These are phyloP conservation scores for Falcunculus frontatus DNA, from an alignment of 2,113 vertebrate genomes.

Conservation along the genomic window DNA sequence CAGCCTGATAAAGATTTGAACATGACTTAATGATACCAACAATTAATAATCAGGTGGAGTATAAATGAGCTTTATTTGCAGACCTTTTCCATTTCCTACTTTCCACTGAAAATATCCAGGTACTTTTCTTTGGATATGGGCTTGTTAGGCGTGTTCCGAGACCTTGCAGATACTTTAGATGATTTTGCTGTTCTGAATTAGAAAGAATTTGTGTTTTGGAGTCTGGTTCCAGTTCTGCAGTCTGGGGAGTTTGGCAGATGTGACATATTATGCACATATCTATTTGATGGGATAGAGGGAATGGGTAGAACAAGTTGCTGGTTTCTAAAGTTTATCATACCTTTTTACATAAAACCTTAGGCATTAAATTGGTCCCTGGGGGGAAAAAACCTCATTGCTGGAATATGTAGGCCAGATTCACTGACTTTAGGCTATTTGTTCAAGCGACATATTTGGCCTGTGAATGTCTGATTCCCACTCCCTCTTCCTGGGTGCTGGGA, in stretches of 20 bases:
- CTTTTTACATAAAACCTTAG: background rate
- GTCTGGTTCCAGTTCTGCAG: background rate
- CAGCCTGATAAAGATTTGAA: background rate
- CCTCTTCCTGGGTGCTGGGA: background rate
- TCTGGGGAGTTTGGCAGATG: background rate
- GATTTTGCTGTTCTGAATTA: background rate
- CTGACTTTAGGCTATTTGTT: background rate
- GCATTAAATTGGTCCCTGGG: background rate
- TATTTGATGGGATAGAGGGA: background rate
- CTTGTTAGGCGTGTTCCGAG: background rate
- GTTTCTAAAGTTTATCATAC: background rate
- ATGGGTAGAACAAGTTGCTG: background rate
- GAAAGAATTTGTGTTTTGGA: background rate
- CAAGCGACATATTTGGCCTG: background rate
- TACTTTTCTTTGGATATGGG: background rate
- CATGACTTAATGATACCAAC: background rate
- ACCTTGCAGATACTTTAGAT: background rate
- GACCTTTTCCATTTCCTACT: background rate
- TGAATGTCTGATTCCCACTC: constrained; percentile 13
- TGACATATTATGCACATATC: background rate
- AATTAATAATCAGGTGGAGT: background rate
- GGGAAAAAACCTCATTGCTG: background rate
- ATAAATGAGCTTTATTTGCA: background rate
- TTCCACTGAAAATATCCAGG: background rate
- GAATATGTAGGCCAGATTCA: background rate